Conservation (phyloP, 2,888 invertebrate species). For the Lottia gigantea region DNA sequence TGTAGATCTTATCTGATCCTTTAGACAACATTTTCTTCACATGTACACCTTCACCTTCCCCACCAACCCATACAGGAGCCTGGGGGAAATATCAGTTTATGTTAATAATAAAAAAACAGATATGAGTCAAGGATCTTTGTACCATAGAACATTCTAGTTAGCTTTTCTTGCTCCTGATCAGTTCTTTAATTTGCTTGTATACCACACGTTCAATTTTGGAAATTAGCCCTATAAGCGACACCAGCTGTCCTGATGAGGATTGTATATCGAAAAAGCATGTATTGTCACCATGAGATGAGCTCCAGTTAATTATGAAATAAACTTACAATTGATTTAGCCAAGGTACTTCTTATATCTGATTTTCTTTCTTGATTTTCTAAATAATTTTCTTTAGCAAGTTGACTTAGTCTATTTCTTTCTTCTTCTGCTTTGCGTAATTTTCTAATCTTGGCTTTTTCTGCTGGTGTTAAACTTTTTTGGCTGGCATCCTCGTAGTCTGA, state of each 20-base stretch:
- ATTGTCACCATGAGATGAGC: no score
- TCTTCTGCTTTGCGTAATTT: conserved; percentile 54
- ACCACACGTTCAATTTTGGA: no score
- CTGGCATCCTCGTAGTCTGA: neutral
- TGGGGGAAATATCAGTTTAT: conserved; percentile 17
- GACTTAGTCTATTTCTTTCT: conserved; percentile 52
- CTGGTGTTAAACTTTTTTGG: neutral
- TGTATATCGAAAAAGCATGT: no score
- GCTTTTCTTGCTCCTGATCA: neutral
- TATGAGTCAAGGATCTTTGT: no score
- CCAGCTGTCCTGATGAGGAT: no score
- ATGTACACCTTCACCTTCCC: conserved; percentile 43
- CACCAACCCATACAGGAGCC: conserved; percentile 59
- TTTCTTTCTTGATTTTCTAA: conserved; percentile 50
- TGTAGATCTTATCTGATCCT: conserved; percentile 13
- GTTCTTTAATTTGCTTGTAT: no score
- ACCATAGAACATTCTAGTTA: no score
- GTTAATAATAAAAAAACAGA: no score
- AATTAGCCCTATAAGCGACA: neutral
- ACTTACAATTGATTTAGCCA: conserved; percentile 42
- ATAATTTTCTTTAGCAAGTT: conserved; percentile 51
- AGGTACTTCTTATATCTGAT: conserved; percentile 44
- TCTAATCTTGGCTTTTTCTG: neutral
- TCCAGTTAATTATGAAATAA: no score
- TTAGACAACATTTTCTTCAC: conserved; percentile 24